A percentile compares a stretch with the other conserved stretches of the same genome.
Evolutionary conservation across 92 coral and sea anemone species (phyloP).

Genomic region (Metridium senile): DNA sequence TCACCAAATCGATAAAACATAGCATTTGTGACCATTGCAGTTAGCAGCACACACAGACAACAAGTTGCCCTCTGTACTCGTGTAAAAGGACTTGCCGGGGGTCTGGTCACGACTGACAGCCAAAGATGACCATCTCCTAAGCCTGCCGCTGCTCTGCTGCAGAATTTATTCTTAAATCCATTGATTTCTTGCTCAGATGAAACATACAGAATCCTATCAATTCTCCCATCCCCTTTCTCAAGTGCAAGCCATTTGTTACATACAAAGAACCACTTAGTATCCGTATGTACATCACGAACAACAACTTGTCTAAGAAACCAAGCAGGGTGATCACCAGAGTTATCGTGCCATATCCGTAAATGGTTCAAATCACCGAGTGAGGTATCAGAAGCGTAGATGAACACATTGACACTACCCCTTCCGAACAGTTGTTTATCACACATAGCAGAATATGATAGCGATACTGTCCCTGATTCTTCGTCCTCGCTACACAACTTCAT

Average conservation of each 20-base stretch:
- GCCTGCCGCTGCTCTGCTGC: slow-evolving; percentile 76
- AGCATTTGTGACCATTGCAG: slow-evolving; percentile 94
- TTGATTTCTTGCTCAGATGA: slow-evolving; percentile 70
- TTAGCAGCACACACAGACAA: slow-evolving; percentile 81
- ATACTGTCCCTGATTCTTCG: slow-evolving; percentile 67
- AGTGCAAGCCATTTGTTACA: slow-evolving; percentile 96
- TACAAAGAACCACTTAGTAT: slow-evolving; percentile 74
- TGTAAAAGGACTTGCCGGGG: slow-evolving; percentile 91
- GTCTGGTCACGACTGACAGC: slow-evolving; percentile 93
- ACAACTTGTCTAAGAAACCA: slow-evolving; percentile 84
- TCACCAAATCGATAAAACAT: slow-evolving; percentile 94
- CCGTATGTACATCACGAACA: slow-evolving; percentile 73
- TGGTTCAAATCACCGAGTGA: slow-evolving; percentile 79
- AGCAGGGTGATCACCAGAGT: slow-evolving; percentile 85
- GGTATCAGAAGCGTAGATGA: slow-evolving; percentile 58
- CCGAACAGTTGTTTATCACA: slow-evolving; percentile 85
- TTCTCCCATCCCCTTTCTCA: slow-evolving; percentile 85
- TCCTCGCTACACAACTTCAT: slow-evolving; percentile 77
- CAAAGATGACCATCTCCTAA: slow-evolving; percentile 96
- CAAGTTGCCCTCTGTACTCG: slow-evolving; percentile 96
- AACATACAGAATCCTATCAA: slow-evolving; percentile 75
- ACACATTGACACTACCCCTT: slow-evolving; percentile 81
- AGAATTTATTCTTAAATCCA: slow-evolving; percentile 86
- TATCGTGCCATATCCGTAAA: slow-evolving; percentile 93
- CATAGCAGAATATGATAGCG: slow-evolving; percentile 73